phyloP scores from a whole-genome alignment of 2,888 invertebrate genomes.

The Eupelmus urozonus region DNA sequence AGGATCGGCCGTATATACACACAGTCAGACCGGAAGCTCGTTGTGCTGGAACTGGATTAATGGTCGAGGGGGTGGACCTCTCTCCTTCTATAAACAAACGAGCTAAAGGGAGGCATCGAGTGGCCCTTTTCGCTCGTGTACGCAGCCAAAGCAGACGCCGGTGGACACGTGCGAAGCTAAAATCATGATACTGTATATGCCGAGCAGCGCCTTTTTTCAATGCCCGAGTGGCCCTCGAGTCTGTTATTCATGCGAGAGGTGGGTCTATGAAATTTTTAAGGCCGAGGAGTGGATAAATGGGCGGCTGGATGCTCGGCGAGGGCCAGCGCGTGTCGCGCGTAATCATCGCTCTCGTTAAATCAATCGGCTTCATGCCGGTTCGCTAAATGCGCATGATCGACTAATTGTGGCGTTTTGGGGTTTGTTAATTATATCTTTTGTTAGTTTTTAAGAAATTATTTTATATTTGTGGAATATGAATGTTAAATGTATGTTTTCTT shows the following conservation, averaged over 20 bases:
- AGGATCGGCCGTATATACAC: too few relatives aligned
- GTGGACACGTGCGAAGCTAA: constrained; percentile 75
- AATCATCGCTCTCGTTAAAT: constrained; percentile 57
- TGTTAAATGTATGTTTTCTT: too few relatives aligned
- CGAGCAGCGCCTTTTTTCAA: not conserved
- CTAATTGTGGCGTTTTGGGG: too few relatives aligned
- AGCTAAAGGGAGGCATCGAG: constrained; percentile 64
- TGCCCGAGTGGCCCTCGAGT: constrained; percentile 63
- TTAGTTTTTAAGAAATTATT: too few relatives aligned
- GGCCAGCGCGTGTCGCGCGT: constrained; percentile 30
- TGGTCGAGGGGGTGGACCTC: constrained; percentile 38
- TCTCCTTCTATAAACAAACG: constrained; percentile 23
- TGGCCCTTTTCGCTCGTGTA: constrained; percentile 69
- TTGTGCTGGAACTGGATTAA: constrained; percentile 50
- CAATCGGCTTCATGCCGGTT: constrained; percentile 16
- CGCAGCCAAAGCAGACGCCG: constrained; percentile 67
- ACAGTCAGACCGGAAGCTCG: constrained; percentile 37
- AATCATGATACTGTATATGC: constrained; percentile 73
- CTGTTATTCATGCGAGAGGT: constrained; percentile 15
- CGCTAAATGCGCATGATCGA: not conserved
- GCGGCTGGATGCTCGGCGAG: not conserved
- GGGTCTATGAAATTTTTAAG: constrained; percentile 47
- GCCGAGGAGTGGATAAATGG: not conserved
- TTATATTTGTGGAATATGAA: too few relatives aligned
- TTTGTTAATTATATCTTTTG: too few relatives aligned